Evolutionary conservation across 2,888 invertebrate genomes (phyloP).

Genomic region (Caenorhabditis sp.): DNA sequence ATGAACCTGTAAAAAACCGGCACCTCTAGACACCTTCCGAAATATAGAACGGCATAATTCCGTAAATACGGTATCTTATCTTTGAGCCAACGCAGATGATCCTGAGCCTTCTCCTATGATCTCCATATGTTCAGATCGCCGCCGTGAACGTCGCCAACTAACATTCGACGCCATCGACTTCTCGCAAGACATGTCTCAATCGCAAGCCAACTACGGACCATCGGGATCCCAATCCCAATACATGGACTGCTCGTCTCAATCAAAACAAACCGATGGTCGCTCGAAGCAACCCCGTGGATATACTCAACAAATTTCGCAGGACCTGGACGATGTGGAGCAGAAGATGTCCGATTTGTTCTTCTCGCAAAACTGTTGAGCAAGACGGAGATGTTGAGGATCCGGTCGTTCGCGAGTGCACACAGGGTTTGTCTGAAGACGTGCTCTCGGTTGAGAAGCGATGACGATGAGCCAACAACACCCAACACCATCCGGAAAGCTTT

Average conservation of each 20-base stretch:
- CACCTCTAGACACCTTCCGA: no score
- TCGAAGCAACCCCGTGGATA: slow-evolving; percentile 1
- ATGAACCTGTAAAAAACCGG: no score
- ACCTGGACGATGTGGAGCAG: slow-evolving; percentile 71
- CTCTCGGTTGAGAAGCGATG: no score
- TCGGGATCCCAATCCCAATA: slow-evolving; percentile 24
- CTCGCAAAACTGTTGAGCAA: slow-evolving; percentile 66
- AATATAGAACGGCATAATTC: no score
- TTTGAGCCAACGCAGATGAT: no score
- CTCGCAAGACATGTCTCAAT: slow-evolving; percentile 54
- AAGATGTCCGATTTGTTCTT: slow-evolving; percentile 73
- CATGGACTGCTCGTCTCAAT: slow-evolving; percentile 54
- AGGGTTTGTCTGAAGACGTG: no score
- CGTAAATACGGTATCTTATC: no score
- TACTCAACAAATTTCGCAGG: slow-evolving; percentile 64
- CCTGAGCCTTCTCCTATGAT: no score
- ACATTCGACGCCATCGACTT: slow-evolving; percentile 46
- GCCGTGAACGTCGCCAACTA: slow-evolving; percentile 42
- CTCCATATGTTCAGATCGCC: slow-evolving; percentile 39
- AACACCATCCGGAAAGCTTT: no score
- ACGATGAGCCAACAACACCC: no score
- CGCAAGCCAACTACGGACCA: slow-evolving; percentile 24
- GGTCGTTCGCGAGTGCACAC: no score
- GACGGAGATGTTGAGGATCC: no score
- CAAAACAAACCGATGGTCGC: slow-evolving; percentile 32